A percentile compares a stretch with the other conserved stretches of the same genome.
These are phyloP conservation scores for Salvelinus fontinalis DNA, from an alignment of 2,113 vertebrate genomes.

Conservation along the genomic window DNA sequence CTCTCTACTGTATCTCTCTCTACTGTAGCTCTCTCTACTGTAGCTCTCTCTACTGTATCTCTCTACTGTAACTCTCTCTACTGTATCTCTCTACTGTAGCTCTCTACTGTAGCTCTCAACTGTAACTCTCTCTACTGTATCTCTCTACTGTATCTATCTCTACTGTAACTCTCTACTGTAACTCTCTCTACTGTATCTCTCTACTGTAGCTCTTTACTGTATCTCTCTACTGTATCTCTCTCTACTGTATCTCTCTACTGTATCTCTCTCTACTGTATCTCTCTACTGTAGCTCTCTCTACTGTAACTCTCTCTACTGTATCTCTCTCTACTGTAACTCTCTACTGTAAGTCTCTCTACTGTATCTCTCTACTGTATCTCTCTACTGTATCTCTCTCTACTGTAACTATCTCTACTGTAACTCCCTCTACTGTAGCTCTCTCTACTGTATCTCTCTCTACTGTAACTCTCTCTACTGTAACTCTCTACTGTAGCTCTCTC, in stretches of 20 bases:
- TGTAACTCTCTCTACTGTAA: background rate
- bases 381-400: background rate
- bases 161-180: conserved; percentile 47
- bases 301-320: conserved; percentile 66
- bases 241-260: conserved; percentile 39
- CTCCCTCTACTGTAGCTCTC: conserved; percentile 69
- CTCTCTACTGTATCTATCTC: conserved; percentile 42
- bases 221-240: conserved; percentile 17
- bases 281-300: conserved; percentile 45
- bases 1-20: no score
- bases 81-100: conserved; percentile 44
- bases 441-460: conserved; percentile 37
- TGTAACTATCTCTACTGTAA: conserved; percentile 61
- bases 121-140: background rate
- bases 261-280: conserved; percentile 60
- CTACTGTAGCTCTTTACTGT: conserved; percentile 38
- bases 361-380: conserved; percentile 56
- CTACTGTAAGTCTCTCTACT: conserved; percentile 61
- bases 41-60: conserved; percentile 3
- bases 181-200: conserved; percentile 52
- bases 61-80: conserved; percentile 70
- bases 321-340: conserved; percentile 55
- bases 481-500: conserved; percentile 26
- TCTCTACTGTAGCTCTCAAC: no score
- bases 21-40: conserved; percentile 13